Conservation (phyloP, 2,113 vertebrate genomes). For the Callocephalon fimbriatum region DNA sequence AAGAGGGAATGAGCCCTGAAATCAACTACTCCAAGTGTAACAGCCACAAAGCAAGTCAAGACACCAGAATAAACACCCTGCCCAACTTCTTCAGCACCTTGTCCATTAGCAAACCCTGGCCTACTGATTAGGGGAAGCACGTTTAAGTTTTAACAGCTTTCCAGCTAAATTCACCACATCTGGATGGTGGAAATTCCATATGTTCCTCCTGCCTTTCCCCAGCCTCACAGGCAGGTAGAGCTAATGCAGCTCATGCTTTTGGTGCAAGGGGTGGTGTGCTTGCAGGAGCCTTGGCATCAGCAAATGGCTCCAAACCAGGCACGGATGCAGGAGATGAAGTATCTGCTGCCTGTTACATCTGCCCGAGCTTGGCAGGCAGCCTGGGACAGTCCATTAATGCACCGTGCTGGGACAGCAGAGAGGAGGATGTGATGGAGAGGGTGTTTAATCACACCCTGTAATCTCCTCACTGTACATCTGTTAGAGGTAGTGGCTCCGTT, state of each 20-base stretch:
- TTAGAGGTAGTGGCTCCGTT: constrained; percentile 23
- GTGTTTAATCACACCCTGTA: constrained; percentile 42
- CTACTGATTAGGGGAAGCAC: background rate
- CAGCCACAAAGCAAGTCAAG: background rate
- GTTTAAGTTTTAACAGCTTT: background rate
- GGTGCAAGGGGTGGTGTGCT: fast-evolving
- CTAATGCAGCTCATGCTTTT: fast-evolving
- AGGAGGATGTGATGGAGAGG: constrained; percentile 66
- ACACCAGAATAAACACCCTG: background rate
- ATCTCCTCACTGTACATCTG: constrained; percentile 66
- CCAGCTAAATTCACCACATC: background rate
- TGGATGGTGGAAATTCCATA: fast-evolving
- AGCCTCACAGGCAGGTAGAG: background rate
- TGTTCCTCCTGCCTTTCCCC: background rate
- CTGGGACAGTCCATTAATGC: constrained; percentile 29
- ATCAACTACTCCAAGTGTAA: background rate
- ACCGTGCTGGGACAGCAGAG: background rate
- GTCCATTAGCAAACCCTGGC: background rate
- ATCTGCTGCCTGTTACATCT: constrained; percentile 51
- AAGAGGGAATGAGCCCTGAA: background rate
- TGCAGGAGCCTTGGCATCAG: background rate
- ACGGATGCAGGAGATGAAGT: background rate
- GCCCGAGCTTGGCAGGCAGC: constrained; percentile 36
- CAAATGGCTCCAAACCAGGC: background rate
- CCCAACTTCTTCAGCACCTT: background rate